Evolutionary conservation across 2,888 invertebrate genomes (phyloP).

Genomic region (Eledone cirrhosa): DNA sequence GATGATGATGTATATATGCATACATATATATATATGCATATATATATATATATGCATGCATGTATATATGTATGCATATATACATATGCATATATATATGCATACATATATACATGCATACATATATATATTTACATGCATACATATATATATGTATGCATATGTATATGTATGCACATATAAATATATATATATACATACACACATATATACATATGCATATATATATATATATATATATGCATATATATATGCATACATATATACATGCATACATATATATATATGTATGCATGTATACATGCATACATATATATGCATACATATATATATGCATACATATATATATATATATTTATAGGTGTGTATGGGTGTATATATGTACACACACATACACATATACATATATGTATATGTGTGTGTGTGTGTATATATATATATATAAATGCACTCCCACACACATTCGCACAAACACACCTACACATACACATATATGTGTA

Average conservation of each 20-base stretch:
- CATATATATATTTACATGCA: neutral
- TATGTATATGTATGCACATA: neutral
- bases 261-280: neutral
- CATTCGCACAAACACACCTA: neutral
- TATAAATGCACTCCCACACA: neutral
- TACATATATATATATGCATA: too few species aligned
- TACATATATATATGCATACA: neutral
- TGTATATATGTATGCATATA: neutral
- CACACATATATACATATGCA: neutral
- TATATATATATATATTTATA: neutral
- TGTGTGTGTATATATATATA: neutral
- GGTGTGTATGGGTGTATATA: neutral
- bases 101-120: neutral
- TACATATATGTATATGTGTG: neutral
- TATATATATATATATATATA: neutral
- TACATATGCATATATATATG: neutral
- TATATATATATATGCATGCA: too few species aligned
- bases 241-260: neutral
- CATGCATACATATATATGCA: neutral
- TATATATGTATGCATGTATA: neutral
- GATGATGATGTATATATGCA: too few species aligned
- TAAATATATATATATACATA: neutral
- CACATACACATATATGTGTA: neutral
- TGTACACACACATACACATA: neutral
- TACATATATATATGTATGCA: neutral